These are phyloP conservation scores for Plecturocebus donacophilus DNA, from an alignment of 2,113 vertebrate species.

Conservation along the genomic window DNA sequence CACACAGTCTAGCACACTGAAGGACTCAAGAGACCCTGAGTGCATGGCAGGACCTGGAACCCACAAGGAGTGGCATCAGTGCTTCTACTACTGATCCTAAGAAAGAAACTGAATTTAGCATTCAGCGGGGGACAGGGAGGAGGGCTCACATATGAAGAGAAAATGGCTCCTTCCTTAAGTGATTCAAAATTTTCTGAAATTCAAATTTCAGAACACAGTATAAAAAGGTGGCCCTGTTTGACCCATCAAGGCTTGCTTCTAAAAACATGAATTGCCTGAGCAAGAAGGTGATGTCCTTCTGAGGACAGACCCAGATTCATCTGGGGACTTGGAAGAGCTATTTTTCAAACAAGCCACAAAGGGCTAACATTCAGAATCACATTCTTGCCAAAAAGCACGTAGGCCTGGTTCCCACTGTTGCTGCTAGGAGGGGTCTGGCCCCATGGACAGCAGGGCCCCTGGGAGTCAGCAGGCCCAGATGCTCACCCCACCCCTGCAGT, in stretches of 20 bases:
- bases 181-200: not conserved
- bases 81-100: not conserved
- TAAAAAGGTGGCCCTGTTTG: not conserved
- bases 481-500: slow-evolving; percentile 10
- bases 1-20: not conserved
- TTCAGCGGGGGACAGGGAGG: not conserved
- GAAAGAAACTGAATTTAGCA: not conserved
- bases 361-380: not conserved
- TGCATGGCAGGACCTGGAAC: not conserved
- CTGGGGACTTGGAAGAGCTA: not conserved
- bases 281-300: not conserved
- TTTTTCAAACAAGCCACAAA: slow-evolving; percentile 26
- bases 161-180: not conserved
- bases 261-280: not conserved
- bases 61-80: not conserved
- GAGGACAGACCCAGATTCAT: not conserved
- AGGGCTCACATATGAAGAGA: not conserved
- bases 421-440: not conserved
- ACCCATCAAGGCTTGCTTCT: not conserved
- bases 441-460: not conserved
- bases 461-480: slow-evolving; percentile 21
- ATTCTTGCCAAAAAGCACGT: not conserved
- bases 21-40: not conserved
- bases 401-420: slow-evolving; percentile 27
- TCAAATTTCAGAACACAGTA: not conserved